Percentiles rank a stretch among this genome's conserved stretches.
Evolutionary conservation across 2,113 vertebrate species (phyloP).

Genomic region (Mellivora capensis): DNA sequence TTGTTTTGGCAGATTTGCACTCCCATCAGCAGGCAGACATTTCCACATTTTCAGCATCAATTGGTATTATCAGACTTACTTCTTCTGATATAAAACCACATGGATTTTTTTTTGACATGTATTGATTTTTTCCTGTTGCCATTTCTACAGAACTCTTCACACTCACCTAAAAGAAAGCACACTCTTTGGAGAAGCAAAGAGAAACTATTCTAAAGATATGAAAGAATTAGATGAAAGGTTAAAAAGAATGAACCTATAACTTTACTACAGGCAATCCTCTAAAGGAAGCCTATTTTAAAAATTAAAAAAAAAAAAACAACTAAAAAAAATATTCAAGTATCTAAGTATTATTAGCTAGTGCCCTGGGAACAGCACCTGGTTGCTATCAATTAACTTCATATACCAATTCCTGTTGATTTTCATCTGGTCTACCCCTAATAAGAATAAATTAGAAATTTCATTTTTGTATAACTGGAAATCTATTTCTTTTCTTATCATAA

Average conservation of each 20-base stretch:
- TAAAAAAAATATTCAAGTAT: background rate
- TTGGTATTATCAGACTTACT: background rate
- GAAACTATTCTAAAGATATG: background rate
- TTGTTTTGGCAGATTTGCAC: background rate
- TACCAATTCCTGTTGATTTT: background rate
- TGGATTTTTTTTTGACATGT: background rate
- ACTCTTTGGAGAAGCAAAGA: background rate
- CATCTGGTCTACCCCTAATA: background rate
- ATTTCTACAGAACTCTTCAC: background rate
- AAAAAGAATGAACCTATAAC: background rate
- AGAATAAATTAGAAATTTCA: background rate
- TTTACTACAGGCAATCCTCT: background rate
- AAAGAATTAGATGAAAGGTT: background rate
- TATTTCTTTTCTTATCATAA: background rate
- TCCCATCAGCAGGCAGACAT: too few relatives aligned
- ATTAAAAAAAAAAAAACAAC: background rate
- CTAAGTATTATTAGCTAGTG: background rate
- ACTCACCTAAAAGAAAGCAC: background rate
- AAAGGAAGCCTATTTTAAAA: background rate
- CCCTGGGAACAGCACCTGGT: background rate
- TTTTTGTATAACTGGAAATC: background rate
- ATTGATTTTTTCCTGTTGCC: slow-evolving; percentile 7
- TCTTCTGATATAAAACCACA: background rate
- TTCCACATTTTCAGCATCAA: background rate
- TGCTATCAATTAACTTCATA: background rate